Percentiles rank a stretch among this genome's conserved stretches.
These are phyloP conservation scores for Acanthosepion esculentum DNA, from an alignment of 2,888 invertebrate species.

Conservation along the genomic window DNA sequence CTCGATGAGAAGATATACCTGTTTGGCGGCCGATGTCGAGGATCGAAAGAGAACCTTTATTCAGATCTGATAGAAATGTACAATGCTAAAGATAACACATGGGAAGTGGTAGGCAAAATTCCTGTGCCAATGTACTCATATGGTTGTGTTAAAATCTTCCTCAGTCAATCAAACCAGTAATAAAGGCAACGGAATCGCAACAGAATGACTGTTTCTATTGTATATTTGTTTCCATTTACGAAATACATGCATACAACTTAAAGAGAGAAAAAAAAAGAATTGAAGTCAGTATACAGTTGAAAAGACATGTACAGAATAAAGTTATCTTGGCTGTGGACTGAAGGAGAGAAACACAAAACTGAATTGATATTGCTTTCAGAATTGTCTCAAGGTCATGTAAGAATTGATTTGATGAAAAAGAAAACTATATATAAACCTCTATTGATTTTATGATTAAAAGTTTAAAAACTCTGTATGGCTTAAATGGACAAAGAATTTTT, in stretches of 20 bases:
- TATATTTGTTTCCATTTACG: background rate
- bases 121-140: conserved; percentile 70
- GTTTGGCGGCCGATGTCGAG: conserved; percentile 67
- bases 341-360: background rate
- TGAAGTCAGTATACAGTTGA: background rate
- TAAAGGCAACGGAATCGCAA: background rate
- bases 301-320: background rate
- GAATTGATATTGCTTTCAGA: conserved; percentile 3
- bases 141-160: conserved; percentile 68
- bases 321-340: background rate
- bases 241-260: background rate
- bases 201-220: background rate
- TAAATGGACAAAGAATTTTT: conserved; percentile 33
- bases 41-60: conserved; percentile 68
- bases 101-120: conserved; percentile 63
- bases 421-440: background rate
- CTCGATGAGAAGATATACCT: conserved; percentile 69
- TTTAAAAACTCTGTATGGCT: too few species aligned
- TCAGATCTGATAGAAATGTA: conserved; percentile 68
- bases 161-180: conserved; percentile 51
- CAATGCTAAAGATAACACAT: conserved; percentile 61
- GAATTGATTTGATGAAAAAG: background rate
- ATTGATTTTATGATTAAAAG: background rate
- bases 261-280: background rate
- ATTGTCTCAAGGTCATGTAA: conserved; percentile 20